A percentile compares a stretch with the other conserved stretches of the same genome.
These are phyloP conservation scores for Thunnus maccoyii DNA, from an alignment of 2,113 vertebrate species.

Conservation along the genomic window DNA sequence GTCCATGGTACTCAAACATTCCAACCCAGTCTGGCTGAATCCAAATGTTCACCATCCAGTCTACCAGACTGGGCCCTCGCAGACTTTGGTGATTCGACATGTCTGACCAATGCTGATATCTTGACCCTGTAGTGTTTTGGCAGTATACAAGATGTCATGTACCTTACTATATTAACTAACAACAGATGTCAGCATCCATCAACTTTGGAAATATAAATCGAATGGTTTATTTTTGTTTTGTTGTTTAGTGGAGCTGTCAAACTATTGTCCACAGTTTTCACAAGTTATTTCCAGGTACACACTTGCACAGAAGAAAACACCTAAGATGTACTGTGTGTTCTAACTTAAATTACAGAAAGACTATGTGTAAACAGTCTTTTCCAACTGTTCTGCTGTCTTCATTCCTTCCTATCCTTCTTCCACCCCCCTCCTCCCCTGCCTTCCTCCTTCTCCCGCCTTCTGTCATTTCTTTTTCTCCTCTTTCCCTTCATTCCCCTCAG, in stretches of 20 bases:
- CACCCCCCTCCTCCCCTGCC: not conserved
- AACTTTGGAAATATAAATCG: not conserved
- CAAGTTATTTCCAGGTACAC: not conserved
- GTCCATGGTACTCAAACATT: too few relatives aligned
- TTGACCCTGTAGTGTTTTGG: too few relatives aligned
- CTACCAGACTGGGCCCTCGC: too few relatives aligned
- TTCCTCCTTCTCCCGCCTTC: not conserved
- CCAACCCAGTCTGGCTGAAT: too few relatives aligned
- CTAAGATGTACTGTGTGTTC: not conserved
- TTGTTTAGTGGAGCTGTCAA: not conserved
- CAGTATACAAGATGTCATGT: too few relatives aligned
- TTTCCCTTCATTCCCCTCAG: conserved; percentile 78
- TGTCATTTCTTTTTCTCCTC: conserved; percentile 16
- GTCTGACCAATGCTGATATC: too few relatives aligned
- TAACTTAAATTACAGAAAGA: not conserved
- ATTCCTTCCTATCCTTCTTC: not conserved
- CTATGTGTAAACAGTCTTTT: not conserved
- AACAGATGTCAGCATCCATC: too few relatives aligned
- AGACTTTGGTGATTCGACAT: too few relatives aligned
- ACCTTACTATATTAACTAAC: too few relatives aligned
- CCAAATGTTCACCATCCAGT: too few relatives aligned
- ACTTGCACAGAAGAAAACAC: not conserved
- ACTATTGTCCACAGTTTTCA: not conserved
- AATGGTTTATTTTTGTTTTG: too few relatives aligned
- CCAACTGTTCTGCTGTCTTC: not conserved